Base-by-base conservation (phyloP, 2,113 vertebrate species). In the Aegotheles bennettii region DNA sequence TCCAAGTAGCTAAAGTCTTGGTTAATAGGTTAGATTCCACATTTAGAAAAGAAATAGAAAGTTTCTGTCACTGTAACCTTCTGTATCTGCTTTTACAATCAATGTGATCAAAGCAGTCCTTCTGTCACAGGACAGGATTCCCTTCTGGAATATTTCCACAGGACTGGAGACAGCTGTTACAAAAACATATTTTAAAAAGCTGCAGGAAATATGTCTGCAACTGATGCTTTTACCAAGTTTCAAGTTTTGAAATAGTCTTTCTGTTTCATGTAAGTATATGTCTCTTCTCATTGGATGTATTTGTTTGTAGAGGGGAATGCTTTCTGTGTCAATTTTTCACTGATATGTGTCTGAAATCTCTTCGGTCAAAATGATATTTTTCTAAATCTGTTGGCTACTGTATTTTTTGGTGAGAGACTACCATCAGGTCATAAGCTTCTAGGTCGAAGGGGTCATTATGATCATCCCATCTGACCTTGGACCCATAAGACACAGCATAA, bases 141-240 rank as follows among this genome's bases (percentile, higher is more conserved):
- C 89, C 89, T 95, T 95, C 95, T 97, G 94, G 93, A 95, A 65
- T 87, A 95, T 92, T 95, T 96, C 93, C 84, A 91, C 57, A 53
- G 70, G 83, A 94, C 65, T 94, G 83, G 43, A 97, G 89, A 87
- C 96, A 97, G 94, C 96, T 95, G 94, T 92, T 96, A 82, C 80
- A 54, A 84, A 94, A 96, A 71, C 33, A 26, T 81, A 78, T 84
- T 95, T 94, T 87, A 29, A 91, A 94, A 95, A 87, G 61, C 87
- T 94, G 43, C 84, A 79, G 91, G 81, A 95, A 95, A 92, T 89
- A 61, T 91, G 56, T 81, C 56, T 87, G 76, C 82, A 95, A 51
- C 61, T 89, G 74, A 87, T 75, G 48, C 19, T 94, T 95, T 94
- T 73, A 89, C 74, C 74, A 92, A 97, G 77, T 87, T 94, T 90